Percentiles rank a stretch among this genome's conserved stretches.
These are phyloP conservation scores for Elaphurus davidianus DNA, from an alignment of 2,113 vertebrate genomes.

Conservation along the genomic window DNA sequence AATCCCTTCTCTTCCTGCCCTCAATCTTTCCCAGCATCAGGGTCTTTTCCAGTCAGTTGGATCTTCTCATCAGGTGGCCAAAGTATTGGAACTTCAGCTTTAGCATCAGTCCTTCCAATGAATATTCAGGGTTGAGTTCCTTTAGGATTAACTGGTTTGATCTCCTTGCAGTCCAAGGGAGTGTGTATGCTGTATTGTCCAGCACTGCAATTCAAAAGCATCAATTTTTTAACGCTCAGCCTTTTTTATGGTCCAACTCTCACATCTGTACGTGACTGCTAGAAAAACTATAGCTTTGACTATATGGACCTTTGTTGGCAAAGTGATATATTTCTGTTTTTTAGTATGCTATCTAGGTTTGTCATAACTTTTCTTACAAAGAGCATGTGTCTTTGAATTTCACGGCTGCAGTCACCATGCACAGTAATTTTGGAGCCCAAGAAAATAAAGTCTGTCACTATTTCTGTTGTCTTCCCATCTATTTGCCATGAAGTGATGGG, in stretches of 20 bases:
- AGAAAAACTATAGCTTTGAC: neutral
- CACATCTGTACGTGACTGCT: neutral
- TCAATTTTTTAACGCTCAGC: neutral
- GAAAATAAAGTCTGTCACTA: neutral
- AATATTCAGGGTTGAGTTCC: neutral
- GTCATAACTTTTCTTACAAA: neutral
- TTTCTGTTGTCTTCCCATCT: neutral
- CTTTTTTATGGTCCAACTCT: neutral
- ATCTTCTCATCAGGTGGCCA: neutral
- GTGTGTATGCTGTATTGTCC: neutral
- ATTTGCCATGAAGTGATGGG: neutral
- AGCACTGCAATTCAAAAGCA: neutral
- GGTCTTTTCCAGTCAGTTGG: neutral
- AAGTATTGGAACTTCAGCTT: neutral
- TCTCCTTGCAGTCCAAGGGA: neutral
- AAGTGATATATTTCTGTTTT: neutral
- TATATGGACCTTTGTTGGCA: neutral
- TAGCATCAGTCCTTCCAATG: neutral
- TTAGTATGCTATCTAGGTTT: neutral
- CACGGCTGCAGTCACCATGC: neutral
- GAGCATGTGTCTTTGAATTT: neutral
- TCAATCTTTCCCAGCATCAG: neutral
- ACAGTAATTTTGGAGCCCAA: neutral
- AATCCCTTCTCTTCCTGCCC: neutral
- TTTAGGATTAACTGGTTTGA: neutral